Percentiles rank a stretch among this genome's conserved stretches.
Conservation (phyloP, 2,797 vertebrate species). For the Clamator glandarius region DNA sequence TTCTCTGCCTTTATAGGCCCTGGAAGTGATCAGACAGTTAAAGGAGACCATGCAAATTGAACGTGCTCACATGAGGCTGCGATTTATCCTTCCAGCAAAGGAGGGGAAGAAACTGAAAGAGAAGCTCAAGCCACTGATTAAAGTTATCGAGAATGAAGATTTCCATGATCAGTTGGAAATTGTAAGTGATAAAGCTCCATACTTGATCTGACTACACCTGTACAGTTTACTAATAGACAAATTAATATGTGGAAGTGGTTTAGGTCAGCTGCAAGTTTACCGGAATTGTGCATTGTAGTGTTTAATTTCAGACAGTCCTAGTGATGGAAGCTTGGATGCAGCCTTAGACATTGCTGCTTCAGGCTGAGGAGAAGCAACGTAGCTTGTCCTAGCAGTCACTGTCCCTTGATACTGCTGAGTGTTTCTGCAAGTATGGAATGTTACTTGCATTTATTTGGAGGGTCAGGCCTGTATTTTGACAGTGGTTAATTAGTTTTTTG, state of each 20-base stretch:
- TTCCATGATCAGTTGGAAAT: constrained; percentile 93
- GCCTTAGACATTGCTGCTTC: too few species aligned
- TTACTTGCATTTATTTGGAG: not conserved
- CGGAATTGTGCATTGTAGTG: not conserved
- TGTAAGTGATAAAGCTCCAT: constrained; percentile 73
- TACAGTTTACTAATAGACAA: not conserved
- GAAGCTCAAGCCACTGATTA: constrained; percentile 91
- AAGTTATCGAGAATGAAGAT: constrained; percentile 92
- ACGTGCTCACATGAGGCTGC: constrained; percentile 94
- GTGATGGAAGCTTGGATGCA: too few species aligned
- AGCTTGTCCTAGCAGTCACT: too few species aligned
- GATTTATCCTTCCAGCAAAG: constrained; percentile 87
- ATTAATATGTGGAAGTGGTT: not conserved
- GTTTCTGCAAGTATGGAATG: not conserved
- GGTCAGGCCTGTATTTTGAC: not conserved
- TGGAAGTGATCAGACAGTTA: constrained; percentile 94
- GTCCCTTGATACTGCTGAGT: not conserved
- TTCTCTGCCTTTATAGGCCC: constrained; percentile 77
- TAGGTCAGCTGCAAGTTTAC: not conserved
- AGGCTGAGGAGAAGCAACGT: too few species aligned
- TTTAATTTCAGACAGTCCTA: not conserved
- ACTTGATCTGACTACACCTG: not conserved
- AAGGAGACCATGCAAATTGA: constrained; percentile 96
- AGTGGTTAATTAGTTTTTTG: not conserved
- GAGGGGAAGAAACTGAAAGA: constrained; percentile 96